phyloP scores from a whole-genome alignment of 2,113 vertebrate genomes.

The Poeciliopsis turrubarensis region DNA sequence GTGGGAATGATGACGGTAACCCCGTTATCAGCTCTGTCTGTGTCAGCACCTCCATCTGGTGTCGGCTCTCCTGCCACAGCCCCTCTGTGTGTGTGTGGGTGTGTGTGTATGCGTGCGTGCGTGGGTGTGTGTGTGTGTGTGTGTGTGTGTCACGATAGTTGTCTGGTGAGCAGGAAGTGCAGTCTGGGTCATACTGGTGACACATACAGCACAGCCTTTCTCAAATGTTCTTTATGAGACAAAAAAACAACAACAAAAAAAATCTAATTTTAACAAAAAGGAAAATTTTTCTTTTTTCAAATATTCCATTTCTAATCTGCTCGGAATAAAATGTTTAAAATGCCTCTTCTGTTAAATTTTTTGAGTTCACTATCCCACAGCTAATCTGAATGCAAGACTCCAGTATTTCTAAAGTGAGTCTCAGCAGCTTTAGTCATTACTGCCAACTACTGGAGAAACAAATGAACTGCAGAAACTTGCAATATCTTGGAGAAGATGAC shows the following conservation, averaged over 20 bases:
- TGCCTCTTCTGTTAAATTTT: neutral
- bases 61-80: conserved; percentile 42
- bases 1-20: conserved; percentile 69
- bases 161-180: conserved; percentile 74
- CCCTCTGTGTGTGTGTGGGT: conserved; percentile 32
- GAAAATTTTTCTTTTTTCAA: neutral
- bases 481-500: neutral
- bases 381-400: neutral
- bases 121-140: conserved; percentile 31
- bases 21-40: conserved; percentile 71
- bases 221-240: neutral
- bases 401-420: conserved; percentile 28
- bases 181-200: conserved; percentile 73
- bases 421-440: conserved; percentile 66
- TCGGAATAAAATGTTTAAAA: neutral
- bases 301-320: neutral
- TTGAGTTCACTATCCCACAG: neutral
- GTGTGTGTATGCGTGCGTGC: conserved; percentile 3
- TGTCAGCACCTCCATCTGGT: conserved; percentile 75
- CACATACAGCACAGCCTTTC: conserved; percentile 55
- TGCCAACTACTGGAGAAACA: conserved; percentile 69
- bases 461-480: conserved; percentile 24
- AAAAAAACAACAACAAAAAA: neutral
- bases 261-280: neutral
- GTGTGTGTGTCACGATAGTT: conserved; percentile 44